Evolutionary conservation across 1,140 invertebrate genomes (phyloP).

Genomic region (Trichonephila clavata): DNA sequence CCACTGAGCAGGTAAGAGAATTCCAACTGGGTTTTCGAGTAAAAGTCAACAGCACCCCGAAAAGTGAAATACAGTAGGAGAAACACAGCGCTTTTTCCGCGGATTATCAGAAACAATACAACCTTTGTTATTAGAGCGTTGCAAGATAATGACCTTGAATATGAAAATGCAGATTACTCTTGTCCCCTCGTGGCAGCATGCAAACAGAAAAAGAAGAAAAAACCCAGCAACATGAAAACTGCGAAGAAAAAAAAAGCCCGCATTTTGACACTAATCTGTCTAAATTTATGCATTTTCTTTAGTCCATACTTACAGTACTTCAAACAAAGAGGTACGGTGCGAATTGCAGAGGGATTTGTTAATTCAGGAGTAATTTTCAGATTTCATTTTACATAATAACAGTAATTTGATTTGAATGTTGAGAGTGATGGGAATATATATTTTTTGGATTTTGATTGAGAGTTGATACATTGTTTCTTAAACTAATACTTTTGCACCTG

Average conservation of each 20-base stretch:
- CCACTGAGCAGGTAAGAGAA: too few species aligned
- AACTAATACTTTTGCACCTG: too few species aligned
- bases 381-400: not conserved
- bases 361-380: not conserved
- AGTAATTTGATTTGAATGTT: not conserved
- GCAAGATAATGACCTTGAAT: conserved; percentile 3
- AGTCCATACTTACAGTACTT: not conserved
- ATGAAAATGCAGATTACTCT: not conserved
- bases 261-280: not conserved
- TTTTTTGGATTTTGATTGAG: not conserved
- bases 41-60: not conserved
- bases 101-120: not conserved
- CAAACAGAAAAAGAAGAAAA: not conserved
- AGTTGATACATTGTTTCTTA: not conserved
- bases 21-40: not conserved
- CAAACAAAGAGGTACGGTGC: not conserved
- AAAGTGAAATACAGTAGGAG: not conserved
- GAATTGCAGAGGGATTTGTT: not conserved
- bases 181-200: not conserved
- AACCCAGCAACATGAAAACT: not conserved
- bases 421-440: not conserved
- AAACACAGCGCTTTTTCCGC: not conserved
- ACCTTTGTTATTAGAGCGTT: conserved; percentile 33
- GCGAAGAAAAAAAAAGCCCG: not conserved
- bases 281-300: not conserved